phyloP scores from a whole-genome alignment of 2,113 vertebrate species.

The Brienomyrus longianalis region DNA sequence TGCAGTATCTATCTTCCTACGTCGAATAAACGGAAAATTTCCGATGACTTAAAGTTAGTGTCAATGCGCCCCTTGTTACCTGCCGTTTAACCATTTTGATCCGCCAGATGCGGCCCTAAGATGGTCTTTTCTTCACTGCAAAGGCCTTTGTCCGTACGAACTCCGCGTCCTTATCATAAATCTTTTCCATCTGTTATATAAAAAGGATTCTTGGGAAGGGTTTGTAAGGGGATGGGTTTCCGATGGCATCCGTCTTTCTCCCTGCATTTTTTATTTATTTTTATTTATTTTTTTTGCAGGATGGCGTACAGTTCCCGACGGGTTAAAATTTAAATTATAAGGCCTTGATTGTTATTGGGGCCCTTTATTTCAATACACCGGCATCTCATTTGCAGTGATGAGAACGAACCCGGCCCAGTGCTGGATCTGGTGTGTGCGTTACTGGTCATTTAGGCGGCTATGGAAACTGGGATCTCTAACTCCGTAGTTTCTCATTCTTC shows the following conservation, averaged over 20 bases:
- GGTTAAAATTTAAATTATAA: background rate
- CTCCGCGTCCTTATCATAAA: background rate
- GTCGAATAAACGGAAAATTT: background rate
- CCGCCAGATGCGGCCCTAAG: background rate
- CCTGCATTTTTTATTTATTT: background rate
- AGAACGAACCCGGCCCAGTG: background rate
- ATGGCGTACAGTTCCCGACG: background rate
- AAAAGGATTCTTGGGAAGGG: background rate
- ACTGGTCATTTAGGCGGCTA: background rate
- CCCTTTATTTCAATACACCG: background rate
- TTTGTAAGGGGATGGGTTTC: background rate
- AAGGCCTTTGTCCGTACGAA: background rate
- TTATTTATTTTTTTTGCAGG: background rate
- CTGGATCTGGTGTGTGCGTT: background rate
- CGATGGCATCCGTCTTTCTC: background rate
- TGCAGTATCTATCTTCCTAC: background rate
- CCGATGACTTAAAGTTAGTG: background rate
- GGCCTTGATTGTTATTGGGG: background rate
- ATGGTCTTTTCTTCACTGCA: background rate
- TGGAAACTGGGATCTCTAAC: background rate
- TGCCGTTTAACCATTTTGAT: background rate
- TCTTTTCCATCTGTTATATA: background rate
- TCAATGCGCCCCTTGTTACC: background rate
- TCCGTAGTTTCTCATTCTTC: background rate
- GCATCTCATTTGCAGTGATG: background rate